Conservation (phyloP, 2,113 vertebrate genomes). For the Apaloderma vittatum region DNA sequence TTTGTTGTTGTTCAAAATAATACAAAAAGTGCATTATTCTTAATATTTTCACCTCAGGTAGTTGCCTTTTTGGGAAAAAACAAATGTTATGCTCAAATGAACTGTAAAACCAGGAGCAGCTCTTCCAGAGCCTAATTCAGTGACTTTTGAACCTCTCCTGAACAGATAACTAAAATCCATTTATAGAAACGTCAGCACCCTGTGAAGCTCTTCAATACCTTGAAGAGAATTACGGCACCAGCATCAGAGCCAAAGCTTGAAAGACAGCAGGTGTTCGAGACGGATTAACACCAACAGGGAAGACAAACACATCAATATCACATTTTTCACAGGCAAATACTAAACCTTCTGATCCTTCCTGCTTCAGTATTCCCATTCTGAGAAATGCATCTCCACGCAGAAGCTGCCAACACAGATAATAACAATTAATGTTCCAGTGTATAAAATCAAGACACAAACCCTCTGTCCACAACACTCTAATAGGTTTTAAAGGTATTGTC, state of each 20-base stretch:
- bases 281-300: neutral
- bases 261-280: neutral
- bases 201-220: neutral
- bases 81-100: accelerated
- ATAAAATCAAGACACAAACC: neutral
- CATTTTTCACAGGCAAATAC: neutral
- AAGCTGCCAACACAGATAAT: neutral
- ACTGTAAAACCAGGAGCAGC: neutral
- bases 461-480: neutral
- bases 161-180: neutral
- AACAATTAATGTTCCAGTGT: neutral
- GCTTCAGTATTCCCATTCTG: neutral
- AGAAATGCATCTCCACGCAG: neutral
- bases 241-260: neutral
- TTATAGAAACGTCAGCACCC: neutral
- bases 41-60: neutral
- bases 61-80: neutral
- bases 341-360: neutral
- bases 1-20: neutral
- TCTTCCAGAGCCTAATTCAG: neutral
- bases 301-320: neutral
- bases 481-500: neutral
- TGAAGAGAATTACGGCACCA: neutral
- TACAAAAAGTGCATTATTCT: neutral
- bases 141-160: neutral